Conservation (phyloP, 2,113 vertebrate genomes). For the Callospermophilus lateralis region DNA sequence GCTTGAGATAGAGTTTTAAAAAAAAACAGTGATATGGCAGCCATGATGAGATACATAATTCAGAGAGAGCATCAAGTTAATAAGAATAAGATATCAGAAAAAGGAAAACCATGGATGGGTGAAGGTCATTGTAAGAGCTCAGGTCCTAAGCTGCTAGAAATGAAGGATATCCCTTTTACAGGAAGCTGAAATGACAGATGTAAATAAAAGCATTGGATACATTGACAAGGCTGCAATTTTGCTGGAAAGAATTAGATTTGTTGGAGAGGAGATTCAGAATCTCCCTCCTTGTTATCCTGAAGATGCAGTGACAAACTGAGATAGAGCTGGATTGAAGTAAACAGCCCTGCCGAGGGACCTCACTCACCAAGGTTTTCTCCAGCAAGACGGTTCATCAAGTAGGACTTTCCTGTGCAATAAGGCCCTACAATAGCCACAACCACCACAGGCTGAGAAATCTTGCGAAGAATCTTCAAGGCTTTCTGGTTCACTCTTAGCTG, state of each 20-base stretch:
- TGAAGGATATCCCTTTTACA: not conserved
- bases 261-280: not conserved
- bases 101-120: not conserved
- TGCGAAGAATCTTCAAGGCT: constrained; percentile 33
- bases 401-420: constrained; percentile 5
- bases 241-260: not conserved
- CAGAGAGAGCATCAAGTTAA: not conserved
- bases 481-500: constrained; percentile 8
- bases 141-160: not conserved
- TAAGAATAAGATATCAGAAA: not conserved
- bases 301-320: not conserved
- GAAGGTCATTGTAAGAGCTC: not conserved
- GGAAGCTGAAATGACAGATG: not conserved
- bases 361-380: constrained; percentile 62
- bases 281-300: not conserved
- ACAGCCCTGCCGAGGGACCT: not conserved
- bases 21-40: not conserved
- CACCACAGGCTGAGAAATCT: constrained; percentile 31
- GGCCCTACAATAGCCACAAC: not conserved
- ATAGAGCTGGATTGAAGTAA: not conserved
- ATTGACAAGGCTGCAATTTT: not conserved
- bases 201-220: not conserved
- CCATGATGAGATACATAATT: not conserved
- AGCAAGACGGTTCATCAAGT: constrained; percentile 77
- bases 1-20: not conserved